Base-by-base conservation (phyloP, 2,888 invertebrate genomes). In the Folsomia manolachei region DNA sequence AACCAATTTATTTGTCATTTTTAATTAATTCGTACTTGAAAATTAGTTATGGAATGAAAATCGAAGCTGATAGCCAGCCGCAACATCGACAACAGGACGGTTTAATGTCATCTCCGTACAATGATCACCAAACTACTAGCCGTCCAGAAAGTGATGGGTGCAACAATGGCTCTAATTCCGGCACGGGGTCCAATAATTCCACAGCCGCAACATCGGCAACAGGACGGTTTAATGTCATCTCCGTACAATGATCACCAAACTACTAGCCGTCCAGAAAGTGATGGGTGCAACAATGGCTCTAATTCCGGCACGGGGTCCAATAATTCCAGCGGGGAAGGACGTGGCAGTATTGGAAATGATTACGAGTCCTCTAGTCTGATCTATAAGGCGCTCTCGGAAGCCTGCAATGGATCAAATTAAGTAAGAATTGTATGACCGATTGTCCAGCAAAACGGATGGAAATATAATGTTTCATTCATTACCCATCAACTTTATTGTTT, bases 291-390 rank as follows among this genome's bases (percentile, higher is more conserved):
- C 63, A 61, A 23, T 61, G 63, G 67, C 18, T 1, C 65, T 27
- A 18, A 19, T 21, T 53, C 65, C 51, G 62, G 26, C 52, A 53
- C 60, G 53, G 67, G 73, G 27, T 52, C 63, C 62, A 1, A 25
- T 24, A 23, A 19, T 19, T 1, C 18, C 52, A n/a, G n/a, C n/a
- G n/a, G n/a, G n/a, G 60, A 69, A 56, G 66, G 70, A 51, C 53
- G 19, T 52, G 52, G 67, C 25, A 64, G 24, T 70, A 53, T 53
- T 2, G 14, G 63, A 1, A 63, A 72, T 51, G 68, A 68, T 19
- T 71, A 70, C 61, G 69, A 71, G 65, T 79, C 81, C 52, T 79
- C 80, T 80, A 81, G 81, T 81, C 81, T 81, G 70, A 81, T 81
- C 69, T 81, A 70, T 63, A 81, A 81, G 69, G 79, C 81, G 68